phyloP scores from a whole-genome alignment of 2,113 vertebrate genomes.

The Carassius auratus region DNA sequence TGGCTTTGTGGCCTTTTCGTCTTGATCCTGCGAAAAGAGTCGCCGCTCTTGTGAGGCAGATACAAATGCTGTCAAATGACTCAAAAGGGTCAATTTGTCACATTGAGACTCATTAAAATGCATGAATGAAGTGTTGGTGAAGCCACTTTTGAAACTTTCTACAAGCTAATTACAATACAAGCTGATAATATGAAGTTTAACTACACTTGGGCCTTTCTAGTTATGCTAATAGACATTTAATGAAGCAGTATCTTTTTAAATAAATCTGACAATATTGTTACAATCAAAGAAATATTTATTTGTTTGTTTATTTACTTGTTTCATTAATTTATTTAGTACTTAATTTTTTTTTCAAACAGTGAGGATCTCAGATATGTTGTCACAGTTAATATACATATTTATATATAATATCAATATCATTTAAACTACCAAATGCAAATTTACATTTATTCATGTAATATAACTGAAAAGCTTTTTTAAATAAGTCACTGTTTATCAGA shows the following conservation, averaged over 20 bases:
- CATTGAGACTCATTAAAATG: slow-evolving; percentile 9
- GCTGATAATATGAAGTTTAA: not conserved
- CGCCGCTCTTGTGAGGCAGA: not conserved
- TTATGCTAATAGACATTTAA: not conserved
- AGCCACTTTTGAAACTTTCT: not conserved
- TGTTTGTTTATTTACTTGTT: not conserved
- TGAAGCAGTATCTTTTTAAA: not conserved
- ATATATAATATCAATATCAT: too few relatives aligned
- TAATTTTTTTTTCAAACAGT: not conserved
- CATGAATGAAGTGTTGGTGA: not conserved
- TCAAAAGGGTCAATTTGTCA: not conserved
- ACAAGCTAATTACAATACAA: not conserved
- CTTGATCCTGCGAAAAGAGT: not conserved
- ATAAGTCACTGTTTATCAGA: not conserved
- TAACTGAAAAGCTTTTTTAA: not conserved
- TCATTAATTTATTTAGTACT: not conserved
- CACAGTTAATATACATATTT: not conserved
- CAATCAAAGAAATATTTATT: not conserved
- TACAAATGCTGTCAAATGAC: not conserved
- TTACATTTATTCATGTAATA: too few relatives aligned
- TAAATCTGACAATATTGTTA: not conserved
- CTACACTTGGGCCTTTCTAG: not conserved
- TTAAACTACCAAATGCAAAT: too few relatives aligned
- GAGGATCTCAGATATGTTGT: not conserved
- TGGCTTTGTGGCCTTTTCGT: not conserved